phyloP scores from a whole-genome alignment of 2,888 invertebrate genomes.

The Anorthoa munda region DNA sequence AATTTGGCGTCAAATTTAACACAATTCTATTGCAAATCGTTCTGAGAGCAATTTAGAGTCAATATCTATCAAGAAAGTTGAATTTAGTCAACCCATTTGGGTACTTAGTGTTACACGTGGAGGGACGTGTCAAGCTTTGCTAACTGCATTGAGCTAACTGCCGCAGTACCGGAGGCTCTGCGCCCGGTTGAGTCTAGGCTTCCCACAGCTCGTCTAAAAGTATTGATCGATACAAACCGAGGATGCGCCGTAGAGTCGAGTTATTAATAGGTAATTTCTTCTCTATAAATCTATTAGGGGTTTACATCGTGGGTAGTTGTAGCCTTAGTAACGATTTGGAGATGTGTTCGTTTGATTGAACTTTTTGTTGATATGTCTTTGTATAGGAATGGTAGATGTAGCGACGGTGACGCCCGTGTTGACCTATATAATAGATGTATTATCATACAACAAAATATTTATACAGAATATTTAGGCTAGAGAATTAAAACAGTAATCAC shows the following conservation, averaged over 20 bases:
- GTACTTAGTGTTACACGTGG: too few relatives aligned
- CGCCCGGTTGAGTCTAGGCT: not conserved
- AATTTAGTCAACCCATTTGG: not conserved
- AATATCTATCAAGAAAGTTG: not conserved
- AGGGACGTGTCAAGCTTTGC: not conserved
- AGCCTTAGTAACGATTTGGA: not conserved
- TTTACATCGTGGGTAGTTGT: not conserved
- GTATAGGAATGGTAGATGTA: too few relatives aligned
- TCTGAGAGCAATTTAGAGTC: not conserved
- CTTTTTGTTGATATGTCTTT: not conserved
- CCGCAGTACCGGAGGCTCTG: not conserved
- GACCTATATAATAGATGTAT: not conserved
- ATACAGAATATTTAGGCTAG: not conserved
- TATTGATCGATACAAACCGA: constrained; percentile 35
- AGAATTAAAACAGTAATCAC: not conserved
- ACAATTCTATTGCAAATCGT: constrained; percentile 1
- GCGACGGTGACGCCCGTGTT: not conserved
- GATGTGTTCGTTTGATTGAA: not conserved
- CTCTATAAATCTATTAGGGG: constrained; percentile 6
- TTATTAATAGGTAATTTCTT: constrained; percentile 20
- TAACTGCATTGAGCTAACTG: constrained; percentile 5
- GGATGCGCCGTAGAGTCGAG: constrained; percentile 33
- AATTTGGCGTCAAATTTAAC: not conserved
- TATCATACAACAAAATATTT: not conserved
- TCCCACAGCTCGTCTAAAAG: constrained; percentile 13